phyloP scores from a whole-genome alignment of 2,888 invertebrate species.

The Crioceris asparagi region DNA sequence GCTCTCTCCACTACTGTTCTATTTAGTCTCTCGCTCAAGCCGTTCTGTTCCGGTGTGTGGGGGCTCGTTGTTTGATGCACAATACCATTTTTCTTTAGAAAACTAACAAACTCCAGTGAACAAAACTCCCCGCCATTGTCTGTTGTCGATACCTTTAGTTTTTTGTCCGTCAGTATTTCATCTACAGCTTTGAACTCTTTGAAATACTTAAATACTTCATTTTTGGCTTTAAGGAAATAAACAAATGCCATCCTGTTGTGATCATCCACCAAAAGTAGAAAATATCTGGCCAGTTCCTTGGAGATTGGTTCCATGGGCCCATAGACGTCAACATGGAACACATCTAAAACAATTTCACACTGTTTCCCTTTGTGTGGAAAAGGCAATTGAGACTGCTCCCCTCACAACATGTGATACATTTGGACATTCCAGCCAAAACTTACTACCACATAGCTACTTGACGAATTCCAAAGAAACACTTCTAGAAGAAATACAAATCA shows the following conservation, averaged over 20 bases:
- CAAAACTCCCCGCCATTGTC: slow-evolving; percentile 23
- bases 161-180: slow-evolving; percentile 21
- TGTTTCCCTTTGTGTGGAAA: neutral
- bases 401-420: neutral
- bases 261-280: slow-evolving; percentile 1
- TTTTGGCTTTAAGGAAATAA: slow-evolving; percentile 24
- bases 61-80: slow-evolving; percentile 21
- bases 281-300: neutral
- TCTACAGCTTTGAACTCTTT: slow-evolving; percentile 21
- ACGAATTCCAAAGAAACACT: no score
- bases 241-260: slow-evolving; percentile 21
- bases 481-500: no score
- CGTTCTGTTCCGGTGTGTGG: slow-evolving; percentile 26
- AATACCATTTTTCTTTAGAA: slow-evolving; percentile 17
- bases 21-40: slow-evolving; percentile 19
- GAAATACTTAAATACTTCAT: slow-evolving; percentile 20
- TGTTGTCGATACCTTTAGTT: slow-evolving; percentile 22
- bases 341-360: neutral
- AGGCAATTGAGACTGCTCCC: neutral
- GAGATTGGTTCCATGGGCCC: neutral
- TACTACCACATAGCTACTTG: no score
- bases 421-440: no score
- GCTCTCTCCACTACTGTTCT: slow-evolving; percentile 19
- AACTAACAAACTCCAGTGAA: slow-evolving; percentile 11
- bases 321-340: neutral